Evolutionary conservation across 2,888 invertebrate species (phyloP).

Genomic region (Xylota sylvarum): DNA sequence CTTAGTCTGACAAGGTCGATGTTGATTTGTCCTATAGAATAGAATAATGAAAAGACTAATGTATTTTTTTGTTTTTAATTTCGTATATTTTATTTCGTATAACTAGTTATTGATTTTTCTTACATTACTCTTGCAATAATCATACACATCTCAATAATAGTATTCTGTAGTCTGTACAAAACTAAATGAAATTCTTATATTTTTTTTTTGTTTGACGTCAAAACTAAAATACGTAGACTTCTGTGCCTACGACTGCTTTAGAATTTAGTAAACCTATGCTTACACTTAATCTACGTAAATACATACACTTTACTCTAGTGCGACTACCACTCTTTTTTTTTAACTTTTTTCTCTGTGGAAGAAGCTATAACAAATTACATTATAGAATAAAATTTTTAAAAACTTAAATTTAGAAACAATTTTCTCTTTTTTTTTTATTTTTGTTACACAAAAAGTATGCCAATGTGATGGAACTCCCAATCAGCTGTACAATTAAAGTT

Average conservation of each 20-base stretch:
- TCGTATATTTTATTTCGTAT: constrained; percentile 54
- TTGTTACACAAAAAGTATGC: constrained; percentile 1
- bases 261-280: constrained; percentile 1
- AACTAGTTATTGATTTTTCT: constrained; percentile 64
- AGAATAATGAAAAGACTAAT: constrained; percentile 3
- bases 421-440: not conserved
- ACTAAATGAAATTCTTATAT: constrained; percentile 43
- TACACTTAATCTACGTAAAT: constrained; percentile 24
- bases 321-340: constrained; percentile 2
- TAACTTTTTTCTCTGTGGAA: constrained; percentile 1
- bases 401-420: constrained; percentile 16
- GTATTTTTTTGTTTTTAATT: constrained; percentile 6
- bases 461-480: constrained; percentile 11
- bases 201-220: constrained; percentile 12
- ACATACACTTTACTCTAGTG: constrained; percentile 23
- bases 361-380: constrained; percentile 34
- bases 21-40: not conserved
- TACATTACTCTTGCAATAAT: constrained; percentile 57
- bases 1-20: too few species aligned
- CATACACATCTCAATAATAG: constrained; percentile 40
- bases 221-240: constrained; percentile 7
- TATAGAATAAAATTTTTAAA: constrained; percentile 4
- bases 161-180: constrained; percentile 69
- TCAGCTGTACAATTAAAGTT: constrained; percentile 7
- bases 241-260: constrained; percentile 10